Evolutionary conservation across 2,888 invertebrate genomes (phyloP).

Genomic region (Muschampia plurimacula): DNA sequence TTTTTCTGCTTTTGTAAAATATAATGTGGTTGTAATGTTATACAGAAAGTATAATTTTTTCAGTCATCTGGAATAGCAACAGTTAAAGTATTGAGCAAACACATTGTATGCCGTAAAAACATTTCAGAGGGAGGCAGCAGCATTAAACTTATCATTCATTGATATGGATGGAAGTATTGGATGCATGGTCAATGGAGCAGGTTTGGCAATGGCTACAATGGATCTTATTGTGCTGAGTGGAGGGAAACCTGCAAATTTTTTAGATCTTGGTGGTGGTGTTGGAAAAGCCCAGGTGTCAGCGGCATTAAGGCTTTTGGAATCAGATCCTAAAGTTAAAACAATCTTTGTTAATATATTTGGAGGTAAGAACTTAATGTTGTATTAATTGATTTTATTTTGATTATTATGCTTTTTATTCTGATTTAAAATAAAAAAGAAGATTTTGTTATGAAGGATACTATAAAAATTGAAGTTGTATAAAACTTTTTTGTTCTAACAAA

Average conservation of each 20-base stretch:
- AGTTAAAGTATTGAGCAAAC: too few relatives aligned
- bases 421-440: too few relatives aligned
- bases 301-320: conserved; percentile 95
- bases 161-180: conserved; percentile 99
- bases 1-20: too few relatives aligned
- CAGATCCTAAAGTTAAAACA: conserved; percentile 95
- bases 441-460: background rate
- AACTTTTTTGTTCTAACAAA: background rate
- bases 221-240: conserved; percentile 99
- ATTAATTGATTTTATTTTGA: too few relatives aligned
- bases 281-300: conserved; percentile 97
- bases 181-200: conserved; percentile 98
- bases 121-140: conserved; percentile 92
- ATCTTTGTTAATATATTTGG: conserved; percentile 99
- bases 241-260: conserved; percentile 98
- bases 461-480: background rate
- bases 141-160: conserved; percentile 97
- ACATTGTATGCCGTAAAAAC: background rate
- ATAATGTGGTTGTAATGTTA: too few relatives aligned
- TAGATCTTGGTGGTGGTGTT: conserved; percentile 98
- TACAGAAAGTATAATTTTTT: too few relatives aligned
- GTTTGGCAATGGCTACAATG: conserved; percentile 99
- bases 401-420: too few relatives aligned
- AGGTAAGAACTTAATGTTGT: conserved; percentile 60
- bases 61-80: too few relatives aligned